These are phyloP conservation scores for Silurus asotus DNA, from an alignment of 2,113 vertebrate species.

Conservation along the genomic window DNA sequence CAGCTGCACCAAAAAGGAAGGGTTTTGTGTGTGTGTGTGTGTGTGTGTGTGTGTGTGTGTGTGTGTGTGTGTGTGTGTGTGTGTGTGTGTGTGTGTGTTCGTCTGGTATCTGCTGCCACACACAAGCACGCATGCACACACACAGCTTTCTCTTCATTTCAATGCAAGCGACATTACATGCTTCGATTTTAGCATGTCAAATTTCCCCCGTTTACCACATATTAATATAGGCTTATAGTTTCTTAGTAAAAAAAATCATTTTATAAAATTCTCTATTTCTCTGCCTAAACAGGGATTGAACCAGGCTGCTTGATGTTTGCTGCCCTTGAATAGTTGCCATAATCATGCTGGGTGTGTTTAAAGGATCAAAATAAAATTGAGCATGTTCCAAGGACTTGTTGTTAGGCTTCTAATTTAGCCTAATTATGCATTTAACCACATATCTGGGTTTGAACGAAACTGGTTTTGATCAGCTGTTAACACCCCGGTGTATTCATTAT, in stretches of 20 bases:
- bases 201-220: not conserved
- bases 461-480: not conserved
- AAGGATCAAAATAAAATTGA: slow-evolving; percentile 36
- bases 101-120: not conserved
- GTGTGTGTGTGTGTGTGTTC: not conserved
- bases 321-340: slow-evolving; percentile 26
- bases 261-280: not conserved
- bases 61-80: not conserved
- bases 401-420: slow-evolving; percentile 27
- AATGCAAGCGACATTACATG: not conserved
- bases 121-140: not conserved
- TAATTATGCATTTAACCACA: slow-evolving; percentile 34
- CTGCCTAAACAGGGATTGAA: not conserved
- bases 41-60: not conserved
- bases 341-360: slow-evolving; percentile 37
- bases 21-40: not conserved
- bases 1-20: not conserved
- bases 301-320: not conserved
- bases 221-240: not conserved
- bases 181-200: not conserved
- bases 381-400: not conserved
- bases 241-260: not conserved
- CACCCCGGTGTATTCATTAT: not conserved
- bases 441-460: not conserved
- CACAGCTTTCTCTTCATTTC: not conserved